A percentile compares a stretch with the other conserved stretches of the same genome.
These are phyloP conservation scores for Protomyctophum bolini DNA, from an alignment of 2,113 vertebrate genomes.

Conservation along the genomic window DNA sequence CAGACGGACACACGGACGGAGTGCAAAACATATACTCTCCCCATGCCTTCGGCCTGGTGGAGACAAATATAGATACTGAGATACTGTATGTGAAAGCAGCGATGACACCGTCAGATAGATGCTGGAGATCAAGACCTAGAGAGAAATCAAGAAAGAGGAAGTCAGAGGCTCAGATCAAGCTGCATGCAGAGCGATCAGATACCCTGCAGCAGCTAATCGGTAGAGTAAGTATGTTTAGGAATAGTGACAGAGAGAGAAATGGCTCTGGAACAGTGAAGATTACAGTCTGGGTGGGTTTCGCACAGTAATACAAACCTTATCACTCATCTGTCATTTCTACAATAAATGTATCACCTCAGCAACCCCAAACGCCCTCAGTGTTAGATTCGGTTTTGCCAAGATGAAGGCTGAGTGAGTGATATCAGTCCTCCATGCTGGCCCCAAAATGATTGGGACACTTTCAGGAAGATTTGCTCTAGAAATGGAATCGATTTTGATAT, in stretches of 20 bases:
- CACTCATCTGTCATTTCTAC: conserved; percentile 55
- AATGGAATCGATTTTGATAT: neutral
- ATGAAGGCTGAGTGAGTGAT: conserved; percentile 16
- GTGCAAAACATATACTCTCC: conserved; percentile 1
- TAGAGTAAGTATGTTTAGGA: conserved; percentile 30
- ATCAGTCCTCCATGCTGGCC: conserved; percentile 14
- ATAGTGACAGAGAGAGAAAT: conserved; percentile 22
- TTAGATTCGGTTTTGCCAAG: conserved; percentile 18
- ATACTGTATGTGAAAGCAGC: conserved; percentile 40
- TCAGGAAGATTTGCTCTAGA: neutral
- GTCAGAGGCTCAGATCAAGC: conserved; percentile 40
- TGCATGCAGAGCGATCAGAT: conserved; percentile 43
- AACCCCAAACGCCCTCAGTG: conserved; percentile 8
- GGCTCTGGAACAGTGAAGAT: conserved; percentile 49
- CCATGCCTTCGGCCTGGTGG: neutral
- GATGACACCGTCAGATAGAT: conserved; percentile 52
- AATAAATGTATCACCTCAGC: conserved; percentile 26
- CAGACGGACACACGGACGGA: too few species aligned
- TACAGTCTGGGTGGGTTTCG: conserved; percentile 41
- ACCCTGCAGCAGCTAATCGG: conserved; percentile 54
- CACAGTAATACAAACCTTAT: conserved; percentile 50
- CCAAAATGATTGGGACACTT: conserved; percentile 17
- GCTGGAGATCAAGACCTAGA: conserved; percentile 57
- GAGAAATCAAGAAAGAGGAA: conserved; percentile 57
- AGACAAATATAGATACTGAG: conserved; percentile 26